Evolutionary conservation across 2,888 invertebrate genomes (phyloP).

Genomic region (Tenthredo distinguenda): DNA sequence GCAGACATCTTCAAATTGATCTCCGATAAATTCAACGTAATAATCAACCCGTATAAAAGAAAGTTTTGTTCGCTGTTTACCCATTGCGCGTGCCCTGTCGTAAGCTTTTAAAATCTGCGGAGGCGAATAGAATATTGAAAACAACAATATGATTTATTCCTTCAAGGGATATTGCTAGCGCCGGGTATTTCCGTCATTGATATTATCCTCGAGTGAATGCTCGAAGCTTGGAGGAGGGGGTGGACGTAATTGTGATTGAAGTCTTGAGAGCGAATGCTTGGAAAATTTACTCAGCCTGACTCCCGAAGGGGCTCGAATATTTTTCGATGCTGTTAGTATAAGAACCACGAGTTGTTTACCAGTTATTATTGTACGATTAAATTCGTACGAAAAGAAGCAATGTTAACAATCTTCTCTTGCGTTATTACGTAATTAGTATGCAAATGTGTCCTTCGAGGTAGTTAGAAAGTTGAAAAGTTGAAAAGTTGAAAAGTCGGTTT

Average conservation of each 20-base stretch:
- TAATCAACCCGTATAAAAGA: neutral
- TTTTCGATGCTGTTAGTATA: neutral
- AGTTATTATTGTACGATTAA: neutral
- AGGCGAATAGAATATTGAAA: constrained; percentile 28
- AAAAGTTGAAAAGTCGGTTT: neutral
- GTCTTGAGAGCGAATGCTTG: constrained; percentile 20
- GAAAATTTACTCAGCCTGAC: constrained; percentile 10
- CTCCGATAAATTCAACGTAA: neutral
- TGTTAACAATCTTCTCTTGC: neutral
- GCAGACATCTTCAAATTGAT: neutral
- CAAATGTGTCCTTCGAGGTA: neutral
- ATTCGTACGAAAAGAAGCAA: constrained; percentile 8
- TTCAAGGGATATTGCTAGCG: constrained; percentile 6
- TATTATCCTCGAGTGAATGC: constrained; percentile 36
- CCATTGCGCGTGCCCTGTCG: neutral
- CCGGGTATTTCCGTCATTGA: constrained; percentile 30
- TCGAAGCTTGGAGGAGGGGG: neutral
- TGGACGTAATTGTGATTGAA: constrained; percentile 39
- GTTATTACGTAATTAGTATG: neutral
- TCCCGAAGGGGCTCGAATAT: constrained; percentile 12
- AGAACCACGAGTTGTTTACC: constrained; percentile 16
- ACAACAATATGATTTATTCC: constrained; percentile 43
- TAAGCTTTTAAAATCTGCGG: neutral
- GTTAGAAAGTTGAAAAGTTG: neutral
- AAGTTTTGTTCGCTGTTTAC: constrained; percentile 1